Base-by-base conservation (phyloP, 2,113 vertebrate genomes). In the pig (Sus scrofa) region DNA sequence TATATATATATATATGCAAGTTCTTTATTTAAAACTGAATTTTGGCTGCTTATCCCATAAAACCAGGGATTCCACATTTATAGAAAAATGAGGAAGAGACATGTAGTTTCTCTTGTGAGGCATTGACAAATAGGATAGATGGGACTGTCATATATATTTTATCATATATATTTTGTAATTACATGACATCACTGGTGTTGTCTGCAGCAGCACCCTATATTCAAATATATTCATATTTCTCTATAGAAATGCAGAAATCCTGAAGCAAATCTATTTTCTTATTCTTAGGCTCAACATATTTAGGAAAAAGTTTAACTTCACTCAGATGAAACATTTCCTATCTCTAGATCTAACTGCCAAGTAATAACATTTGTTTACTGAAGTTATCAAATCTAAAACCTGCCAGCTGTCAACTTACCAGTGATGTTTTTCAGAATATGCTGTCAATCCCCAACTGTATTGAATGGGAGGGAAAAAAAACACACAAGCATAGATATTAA, bases 401-500 rank as follows among this genome's bases (percentile, higher is more conserved):
- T 86, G 14, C 32, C 32, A 67, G 39, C 22, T 6, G 18, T 90
- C 94, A 92, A 99, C 99, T 99, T 98, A 99, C 99, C 99, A 99
- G 74, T 99, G 99, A 62, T 99, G 98, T 93, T 99, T 99, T 96
- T 99, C 99, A n/a, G 99, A 98, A 98, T 98, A 99, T 39, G 99
- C 89, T 0, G 99, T 99, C 98, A 99, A 98, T 83, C 99, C 99
- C 99, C 99, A 99, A 97, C 99, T 99, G 98, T 95, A 98, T 96
- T 39, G 97, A 86, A 94, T 30, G 62, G 87, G 22, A 89, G 62
- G 62, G n/a, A n/a, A 58, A 89, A 89, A 90, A 30, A 92, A 44
- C 44, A 44, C 4, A 92, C 27, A 78, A 3, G n/a, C 6, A 94
- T n/a, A 91, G 58, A 52, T 13, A 44, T 97, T 97, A 84, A 87